A percentile compares a stretch with the other conserved stretches of the same genome.
Conservation (phyloP, 2,888 invertebrate genomes). For the Hymenopus coronatus region DNA sequence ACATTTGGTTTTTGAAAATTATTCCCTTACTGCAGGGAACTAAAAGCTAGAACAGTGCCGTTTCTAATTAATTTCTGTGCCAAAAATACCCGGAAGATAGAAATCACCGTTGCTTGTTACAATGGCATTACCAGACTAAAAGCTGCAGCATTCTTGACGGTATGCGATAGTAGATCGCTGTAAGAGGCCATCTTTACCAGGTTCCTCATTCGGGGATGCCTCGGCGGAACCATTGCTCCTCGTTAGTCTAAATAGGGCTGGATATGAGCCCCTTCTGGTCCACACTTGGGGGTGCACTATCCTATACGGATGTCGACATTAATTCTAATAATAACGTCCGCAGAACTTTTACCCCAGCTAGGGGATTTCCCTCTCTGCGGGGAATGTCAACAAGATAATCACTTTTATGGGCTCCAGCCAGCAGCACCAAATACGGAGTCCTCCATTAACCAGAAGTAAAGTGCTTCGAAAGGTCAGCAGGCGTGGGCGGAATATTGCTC, state of each 20-base stretch:
- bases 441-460: neutral
- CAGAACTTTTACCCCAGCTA: neutral
- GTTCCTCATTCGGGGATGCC: neutral
- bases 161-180: neutral
- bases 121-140: no score
- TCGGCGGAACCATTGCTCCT: conserved; percentile 7
- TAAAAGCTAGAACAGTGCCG: no score
- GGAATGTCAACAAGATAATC: neutral
- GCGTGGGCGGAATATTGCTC: neutral
- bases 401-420: neutral
- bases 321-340: neutral
- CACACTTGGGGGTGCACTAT: neutral
- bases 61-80: no score
- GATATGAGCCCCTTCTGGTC: neutral
- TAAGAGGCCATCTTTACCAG: neutral
- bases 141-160: neutral
- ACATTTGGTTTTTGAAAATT: no score
- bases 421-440: neutral
- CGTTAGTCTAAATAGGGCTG: neutral
- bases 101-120: no score
- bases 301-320: neutral
- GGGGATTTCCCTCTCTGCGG: neutral
- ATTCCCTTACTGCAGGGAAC: no score
- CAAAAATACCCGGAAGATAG: no score
- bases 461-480: neutral